phyloP scores from a whole-genome alignment of 2,888 invertebrate species.

The Oscheius sp. region DNA sequence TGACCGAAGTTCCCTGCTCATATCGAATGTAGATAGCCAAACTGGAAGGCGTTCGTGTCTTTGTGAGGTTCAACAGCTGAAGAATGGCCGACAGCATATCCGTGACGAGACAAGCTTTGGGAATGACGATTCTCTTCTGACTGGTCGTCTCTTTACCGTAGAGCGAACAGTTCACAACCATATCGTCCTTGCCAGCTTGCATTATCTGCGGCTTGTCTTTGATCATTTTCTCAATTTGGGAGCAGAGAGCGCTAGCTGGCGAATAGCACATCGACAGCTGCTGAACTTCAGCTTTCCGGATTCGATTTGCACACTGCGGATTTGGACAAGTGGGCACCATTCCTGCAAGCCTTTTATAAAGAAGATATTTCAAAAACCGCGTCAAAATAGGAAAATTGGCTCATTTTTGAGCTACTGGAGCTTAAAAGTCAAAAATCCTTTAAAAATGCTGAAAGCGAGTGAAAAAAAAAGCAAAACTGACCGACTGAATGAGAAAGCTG shows the following conservation, averaged over 20 bases:
- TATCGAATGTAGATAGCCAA: constrained; percentile 41
- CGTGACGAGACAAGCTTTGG: constrained; percentile 30
- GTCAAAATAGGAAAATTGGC: background rate
- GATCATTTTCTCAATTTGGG: background rate
- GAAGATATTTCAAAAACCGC: background rate
- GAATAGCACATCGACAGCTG: constrained; percentile 10
- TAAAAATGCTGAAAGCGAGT: background rate
- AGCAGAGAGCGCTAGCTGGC: background rate
- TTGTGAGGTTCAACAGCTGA: constrained; percentile 42
- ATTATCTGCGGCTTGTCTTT: background rate
- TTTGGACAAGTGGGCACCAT: constrained; percentile 31
- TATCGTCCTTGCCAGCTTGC: constrained; percentile 35
- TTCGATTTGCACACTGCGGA: constrained; percentile 36
- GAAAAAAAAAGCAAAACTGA: background rate
- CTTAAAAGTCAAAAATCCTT: background rate
- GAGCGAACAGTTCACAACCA: constrained; percentile 47
- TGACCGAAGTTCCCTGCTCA: background rate
- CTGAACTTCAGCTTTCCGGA: constrained; percentile 35
- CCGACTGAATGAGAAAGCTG: constrained; percentile 22
- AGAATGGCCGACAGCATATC: constrained; percentile 51
- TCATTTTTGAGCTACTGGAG: background rate
- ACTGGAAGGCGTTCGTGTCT: constrained; percentile 33
- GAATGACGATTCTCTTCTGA: constrained; percentile 48
- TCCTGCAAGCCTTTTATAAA: background rate
- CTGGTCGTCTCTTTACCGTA: constrained; percentile 43